Conservation (phyloP, 1,140 invertebrate species). For the Anadara kagoshimensis region DNA sequence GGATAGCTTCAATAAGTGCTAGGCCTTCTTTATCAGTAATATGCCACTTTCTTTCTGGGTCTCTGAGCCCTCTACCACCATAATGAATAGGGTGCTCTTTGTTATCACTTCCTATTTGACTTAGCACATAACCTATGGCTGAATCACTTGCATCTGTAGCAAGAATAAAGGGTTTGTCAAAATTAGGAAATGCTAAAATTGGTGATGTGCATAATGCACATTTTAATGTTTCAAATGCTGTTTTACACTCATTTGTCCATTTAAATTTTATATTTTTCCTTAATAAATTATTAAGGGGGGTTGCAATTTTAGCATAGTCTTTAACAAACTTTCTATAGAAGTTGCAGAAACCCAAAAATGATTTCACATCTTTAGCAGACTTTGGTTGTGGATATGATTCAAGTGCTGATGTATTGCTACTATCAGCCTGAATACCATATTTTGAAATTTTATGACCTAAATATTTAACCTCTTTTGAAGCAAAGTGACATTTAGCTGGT, state of each 20-base stretch:
- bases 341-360: slow-evolving; percentile 34
- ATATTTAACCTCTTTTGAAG: slow-evolving; percentile 31
- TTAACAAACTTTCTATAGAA: slow-evolving; percentile 45
- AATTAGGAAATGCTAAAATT: slow-evolving; percentile 31
- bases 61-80: slow-evolving; percentile 3
- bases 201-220: not conserved
- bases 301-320: too few species aligned
- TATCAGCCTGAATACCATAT: slow-evolving; percentile 43
- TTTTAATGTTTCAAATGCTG: slow-evolving; percentile 5
- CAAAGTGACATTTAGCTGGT: slow-evolving; percentile 36
- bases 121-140: slow-evolving; percentile 6
- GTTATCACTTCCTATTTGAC: not conserved
- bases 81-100: slow-evolving; percentile 3
- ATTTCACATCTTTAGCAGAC: slow-evolving; percentile 15
- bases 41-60: slow-evolving; percentile 7
- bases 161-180: slow-evolving; percentile 8
- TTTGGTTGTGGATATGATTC: slow-evolving; percentile 25
- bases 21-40: slow-evolving; percentile 13
- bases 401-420: slow-evolving; percentile 32
- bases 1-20: not conserved
- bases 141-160: slow-evolving; percentile 12
- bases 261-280: slow-evolving; percentile 31
- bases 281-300: slow-evolving; percentile 35
- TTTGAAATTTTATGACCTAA: slow-evolving; percentile 43
- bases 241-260: slow-evolving; percentile 17